A percentile compares a stretch with the other conserved stretches of the same genome.
phyloP scores from a whole-genome alignment of 2,797 vertebrate genomes.

The Acrossocheilus wenchowensis region DNA sequence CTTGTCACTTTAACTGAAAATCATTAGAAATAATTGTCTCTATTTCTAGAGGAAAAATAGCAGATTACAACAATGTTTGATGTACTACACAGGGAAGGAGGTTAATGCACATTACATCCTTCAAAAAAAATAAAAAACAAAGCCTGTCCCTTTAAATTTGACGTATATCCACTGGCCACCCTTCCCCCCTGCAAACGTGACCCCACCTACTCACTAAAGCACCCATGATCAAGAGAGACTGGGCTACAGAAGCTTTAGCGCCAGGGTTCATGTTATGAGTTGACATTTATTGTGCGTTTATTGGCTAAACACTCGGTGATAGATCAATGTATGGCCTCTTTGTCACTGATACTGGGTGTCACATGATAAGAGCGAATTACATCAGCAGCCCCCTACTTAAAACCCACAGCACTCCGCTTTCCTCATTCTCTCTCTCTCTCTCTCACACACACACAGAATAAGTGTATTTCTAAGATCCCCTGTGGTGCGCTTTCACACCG shows the following conservation, averaged over 20 bases:
- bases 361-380: slow-evolving; percentile 76
- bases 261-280: neutral
- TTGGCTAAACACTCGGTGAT: neutral
- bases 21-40: neutral
- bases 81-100: neutral
- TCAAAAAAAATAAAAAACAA: slow-evolving; percentile 69
- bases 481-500: slow-evolving; percentile 48
- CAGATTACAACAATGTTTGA: neutral
- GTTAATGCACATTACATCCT: neutral
- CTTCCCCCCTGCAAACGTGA: slow-evolving; percentile 70
- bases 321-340: slow-evolving; percentile 22
- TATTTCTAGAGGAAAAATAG: neutral
- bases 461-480: slow-evolving; percentile 32
- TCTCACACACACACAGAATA: slow-evolving; percentile 55
- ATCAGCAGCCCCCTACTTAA: slow-evolving; percentile 67
- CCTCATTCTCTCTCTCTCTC: slow-evolving; percentile 60
- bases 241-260: neutral
- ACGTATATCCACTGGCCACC: slow-evolving; percentile 72
- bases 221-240: slow-evolving; percentile 28
- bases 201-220: slow-evolving; percentile 67
- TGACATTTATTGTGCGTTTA: neutral
- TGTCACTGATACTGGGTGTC: slow-evolving; percentile 76
- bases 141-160: slow-evolving; percentile 80
- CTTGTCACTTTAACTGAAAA: neutral
- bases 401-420: slow-evolving; percentile 35